phyloP scores from a whole-genome alignment of 2,888 invertebrate genomes.

The Conchocele bisecta region DNA sequence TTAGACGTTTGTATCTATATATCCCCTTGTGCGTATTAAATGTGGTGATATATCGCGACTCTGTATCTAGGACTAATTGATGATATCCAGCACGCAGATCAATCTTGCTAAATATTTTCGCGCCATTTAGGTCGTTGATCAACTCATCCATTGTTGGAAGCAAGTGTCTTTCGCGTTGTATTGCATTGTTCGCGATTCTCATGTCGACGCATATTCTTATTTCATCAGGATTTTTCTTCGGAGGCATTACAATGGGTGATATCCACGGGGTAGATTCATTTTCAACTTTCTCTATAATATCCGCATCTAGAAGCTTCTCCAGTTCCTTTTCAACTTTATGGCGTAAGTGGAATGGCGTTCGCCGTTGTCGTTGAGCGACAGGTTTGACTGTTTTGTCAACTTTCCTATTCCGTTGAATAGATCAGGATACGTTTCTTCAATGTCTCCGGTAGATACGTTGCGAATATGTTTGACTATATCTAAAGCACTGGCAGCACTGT shows the following conservation, averaged over 20 bases:
- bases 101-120: conserved; percentile 56
- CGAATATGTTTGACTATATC: no score
- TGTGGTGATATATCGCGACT: conserved; percentile 65
- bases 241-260: conserved; percentile 44
- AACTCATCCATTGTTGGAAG: conserved; percentile 63
- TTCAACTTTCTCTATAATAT: conserved; percentile 49
- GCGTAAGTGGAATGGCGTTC: conserved; percentile 51
- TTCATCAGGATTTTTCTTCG: conserved; percentile 38
- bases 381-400: conserved; percentile 42
- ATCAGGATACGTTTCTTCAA: conserved; percentile 27
- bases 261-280: conserved; percentile 65
- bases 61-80: conserved; percentile 56
- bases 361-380: conserved; percentile 19
- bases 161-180: conserved; percentile 50
- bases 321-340: conserved; percentile 45
- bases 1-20: conserved; percentile 56
- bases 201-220: conserved; percentile 67
- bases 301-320: conserved; percentile 27
- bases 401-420: conserved; percentile 42
- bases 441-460: no score
- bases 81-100: conserved; percentile 64
- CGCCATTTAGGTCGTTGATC: conserved; percentile 56
- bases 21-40: conserved; percentile 63
- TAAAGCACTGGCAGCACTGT: no score
- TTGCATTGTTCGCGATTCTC: conserved; percentile 61